phyloP scores from a whole-genome alignment of 2,113 vertebrate species.

The Petroica traversi region DNA sequence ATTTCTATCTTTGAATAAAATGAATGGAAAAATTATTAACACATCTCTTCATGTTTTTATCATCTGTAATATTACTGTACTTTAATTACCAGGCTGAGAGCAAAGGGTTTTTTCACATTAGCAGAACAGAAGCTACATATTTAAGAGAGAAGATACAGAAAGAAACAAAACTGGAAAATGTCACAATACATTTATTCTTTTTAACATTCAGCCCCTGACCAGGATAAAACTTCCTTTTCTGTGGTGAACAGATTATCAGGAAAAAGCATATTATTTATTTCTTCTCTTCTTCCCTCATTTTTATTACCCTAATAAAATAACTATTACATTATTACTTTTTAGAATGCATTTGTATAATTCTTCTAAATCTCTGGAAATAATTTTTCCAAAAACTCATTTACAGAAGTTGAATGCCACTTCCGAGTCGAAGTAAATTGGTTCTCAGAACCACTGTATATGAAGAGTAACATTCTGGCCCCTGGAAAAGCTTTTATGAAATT shows the following conservation, averaged over 20 bases:
- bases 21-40: background rate
- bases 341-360: background rate
- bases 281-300: background rate
- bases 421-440: background rate
- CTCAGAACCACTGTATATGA: background rate
- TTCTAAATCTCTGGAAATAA: background rate
- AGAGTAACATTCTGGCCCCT: background rate
- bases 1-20: background rate
- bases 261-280: background rate
- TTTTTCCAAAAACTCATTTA: background rate
- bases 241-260: background rate
- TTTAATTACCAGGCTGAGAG: conserved; percentile 23
- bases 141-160: background rate
- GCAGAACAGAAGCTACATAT: background rate
- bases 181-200: background rate
- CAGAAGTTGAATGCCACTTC: background rate
- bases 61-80: background rate
- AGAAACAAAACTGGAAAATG: background rate
- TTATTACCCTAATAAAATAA: background rate
- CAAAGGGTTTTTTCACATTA: conserved; percentile 11
- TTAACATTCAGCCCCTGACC: background rate
- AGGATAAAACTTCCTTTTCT: background rate
- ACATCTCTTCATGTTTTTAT: background rate
- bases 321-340: background rate
- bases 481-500: background rate